Conservation (phyloP, 2,113 vertebrate species). For the Gymnogyps californianus region DNA sequence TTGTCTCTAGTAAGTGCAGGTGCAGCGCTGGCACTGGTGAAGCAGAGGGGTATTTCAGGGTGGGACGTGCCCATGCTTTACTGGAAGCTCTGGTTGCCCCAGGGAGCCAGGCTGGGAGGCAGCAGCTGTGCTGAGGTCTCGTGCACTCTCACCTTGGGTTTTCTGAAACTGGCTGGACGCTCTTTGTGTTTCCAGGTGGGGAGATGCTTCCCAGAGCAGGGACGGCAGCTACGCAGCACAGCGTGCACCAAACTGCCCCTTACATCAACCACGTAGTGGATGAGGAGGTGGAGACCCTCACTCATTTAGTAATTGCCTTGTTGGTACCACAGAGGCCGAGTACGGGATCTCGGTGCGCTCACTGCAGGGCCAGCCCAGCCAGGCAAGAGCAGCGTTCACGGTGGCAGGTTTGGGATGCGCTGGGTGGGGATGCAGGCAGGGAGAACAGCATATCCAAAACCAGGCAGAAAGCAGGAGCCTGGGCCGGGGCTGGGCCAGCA, state of each 20-base stretch:
- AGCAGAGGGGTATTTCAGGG: background rate
- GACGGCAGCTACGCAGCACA: background rate
- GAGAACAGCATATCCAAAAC: background rate
- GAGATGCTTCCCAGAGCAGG: background rate
- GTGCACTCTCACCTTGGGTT: background rate
- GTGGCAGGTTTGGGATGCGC: background rate
- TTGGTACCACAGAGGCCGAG: fast-evolving
- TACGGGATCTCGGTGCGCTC: fast-evolving
- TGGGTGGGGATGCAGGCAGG: background rate
- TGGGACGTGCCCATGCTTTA: background rate
- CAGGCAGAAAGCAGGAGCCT: background rate
- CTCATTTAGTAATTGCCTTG: background rate
- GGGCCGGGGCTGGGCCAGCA: background rate
- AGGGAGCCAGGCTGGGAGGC: background rate
- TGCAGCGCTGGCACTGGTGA: background rate
- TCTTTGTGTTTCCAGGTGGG: background rate
- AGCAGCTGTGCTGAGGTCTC: background rate
- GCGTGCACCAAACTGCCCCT: background rate
- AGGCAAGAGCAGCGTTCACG: fast-evolving
- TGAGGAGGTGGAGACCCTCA: background rate
- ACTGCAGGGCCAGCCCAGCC: background rate
- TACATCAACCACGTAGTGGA: background rate
- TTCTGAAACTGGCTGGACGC: background rate
- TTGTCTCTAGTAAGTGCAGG: background rate
- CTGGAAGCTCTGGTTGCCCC: background rate